Conservation (phyloP, 2,888 invertebrate genomes). For the Drosophila borealis region DNA sequence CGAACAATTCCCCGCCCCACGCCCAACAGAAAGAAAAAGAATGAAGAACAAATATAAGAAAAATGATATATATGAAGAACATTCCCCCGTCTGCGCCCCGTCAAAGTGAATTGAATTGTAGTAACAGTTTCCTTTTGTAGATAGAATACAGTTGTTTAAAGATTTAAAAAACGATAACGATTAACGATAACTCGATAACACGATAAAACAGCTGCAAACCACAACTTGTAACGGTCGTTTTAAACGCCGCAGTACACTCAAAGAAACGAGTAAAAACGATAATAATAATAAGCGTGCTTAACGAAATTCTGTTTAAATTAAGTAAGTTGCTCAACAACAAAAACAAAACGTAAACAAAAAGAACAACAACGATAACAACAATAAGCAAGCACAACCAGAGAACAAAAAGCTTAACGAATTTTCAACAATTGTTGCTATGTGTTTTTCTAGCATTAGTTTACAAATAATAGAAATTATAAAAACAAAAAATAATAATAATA, state of each 20-base stretch:
- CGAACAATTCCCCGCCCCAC: constrained; percentile 11
- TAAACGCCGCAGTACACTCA: constrained; percentile 65
- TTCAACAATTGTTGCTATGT: constrained; percentile 79
- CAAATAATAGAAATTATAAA: constrained; percentile 34
- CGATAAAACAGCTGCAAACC: constrained; percentile 35
- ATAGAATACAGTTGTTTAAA: constrained; percentile 70
- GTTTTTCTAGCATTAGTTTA: constrained; percentile 71
- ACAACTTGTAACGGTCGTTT: constrained; percentile 64
- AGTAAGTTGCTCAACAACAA: constrained; percentile 64
- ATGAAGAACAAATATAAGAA: constrained; percentile 2
- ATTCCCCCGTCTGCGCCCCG: constrained; percentile 51
- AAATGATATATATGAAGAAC: constrained; percentile 22
- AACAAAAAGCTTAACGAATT: constrained; percentile 74
- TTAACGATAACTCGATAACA: constrained; percentile 28
- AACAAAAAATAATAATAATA: constrained; percentile 40
- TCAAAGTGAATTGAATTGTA: constrained; percentile 57
- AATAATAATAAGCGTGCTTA: constrained; percentile 59
- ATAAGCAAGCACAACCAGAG: constrained; percentile 34
- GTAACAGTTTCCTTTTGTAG: constrained; percentile 71
- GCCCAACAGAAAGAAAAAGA: constrained; percentile 2
- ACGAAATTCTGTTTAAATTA: constrained; percentile 54
- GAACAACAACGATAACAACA: constrained; percentile 40
- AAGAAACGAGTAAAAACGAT: constrained; percentile 68
- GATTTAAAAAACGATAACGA: constrained; percentile 44
- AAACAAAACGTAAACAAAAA: constrained; percentile 32